A percentile compares a stretch with the other conserved stretches of the same genome.
phyloP scores from a whole-genome alignment of 1,140 invertebrate species.

The Nebria ingens region DNA sequence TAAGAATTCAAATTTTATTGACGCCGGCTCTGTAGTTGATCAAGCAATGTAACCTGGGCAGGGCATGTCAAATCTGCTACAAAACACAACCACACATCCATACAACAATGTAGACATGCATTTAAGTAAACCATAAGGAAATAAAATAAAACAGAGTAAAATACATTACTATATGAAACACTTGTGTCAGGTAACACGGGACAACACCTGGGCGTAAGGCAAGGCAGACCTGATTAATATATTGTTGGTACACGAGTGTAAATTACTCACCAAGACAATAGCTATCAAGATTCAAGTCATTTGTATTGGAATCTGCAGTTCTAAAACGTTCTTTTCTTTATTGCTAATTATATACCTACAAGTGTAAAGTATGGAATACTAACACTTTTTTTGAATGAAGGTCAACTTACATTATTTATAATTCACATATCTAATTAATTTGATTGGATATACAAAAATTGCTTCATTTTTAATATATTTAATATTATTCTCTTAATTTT shows the following conservation, averaged over 20 bases:
- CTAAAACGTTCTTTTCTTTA: neutral
- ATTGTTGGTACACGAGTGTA: neutral
- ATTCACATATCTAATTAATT: too few species aligned
- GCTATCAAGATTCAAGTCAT: neutral
- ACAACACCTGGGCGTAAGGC: neutral
- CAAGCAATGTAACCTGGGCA: neutral
- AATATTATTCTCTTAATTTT: too few species aligned
- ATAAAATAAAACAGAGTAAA: neutral
- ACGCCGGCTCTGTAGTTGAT: too few species aligned
- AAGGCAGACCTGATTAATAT: neutral
- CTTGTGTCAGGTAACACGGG: too few species aligned
- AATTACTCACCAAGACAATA: neutral
- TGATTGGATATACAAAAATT: too few species aligned
- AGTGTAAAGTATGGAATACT: too few species aligned
- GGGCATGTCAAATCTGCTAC: neutral
- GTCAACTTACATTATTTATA: too few species aligned
- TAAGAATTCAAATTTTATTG: too few species aligned
- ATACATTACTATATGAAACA: neutral
- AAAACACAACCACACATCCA: too few species aligned
- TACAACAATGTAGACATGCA: neutral
- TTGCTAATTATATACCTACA: too few species aligned
- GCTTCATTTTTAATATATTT: too few species aligned
- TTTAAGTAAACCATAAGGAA: neutral
- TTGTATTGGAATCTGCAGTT: neutral
- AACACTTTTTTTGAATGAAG: too few species aligned